Percentiles rank a stretch among this genome's conserved stretches.
Evolutionary conservation across 2,113 vertebrate genomes (phyloP).

Genomic region (Dromiciops gliroides): DNA sequence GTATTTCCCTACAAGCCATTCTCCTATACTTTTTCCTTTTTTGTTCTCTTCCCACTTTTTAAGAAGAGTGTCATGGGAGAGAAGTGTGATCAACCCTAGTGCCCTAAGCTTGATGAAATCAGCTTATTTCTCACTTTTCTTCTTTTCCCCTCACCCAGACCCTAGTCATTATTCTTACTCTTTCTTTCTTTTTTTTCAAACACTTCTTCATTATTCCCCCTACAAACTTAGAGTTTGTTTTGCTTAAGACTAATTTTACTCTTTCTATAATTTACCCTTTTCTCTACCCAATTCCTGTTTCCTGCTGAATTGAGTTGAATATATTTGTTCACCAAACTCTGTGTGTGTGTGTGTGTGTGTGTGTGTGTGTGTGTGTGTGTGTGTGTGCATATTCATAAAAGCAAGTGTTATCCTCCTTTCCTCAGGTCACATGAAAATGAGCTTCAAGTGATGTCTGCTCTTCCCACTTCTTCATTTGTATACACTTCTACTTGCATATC

Average conservation of each 20-base stretch:
- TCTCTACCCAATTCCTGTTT: not conserved
- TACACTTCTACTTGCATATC: not conserved
- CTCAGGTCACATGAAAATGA: not conserved
- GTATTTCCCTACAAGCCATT: not conserved
- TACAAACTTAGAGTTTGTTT: not conserved
- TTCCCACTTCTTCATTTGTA: not conserved
- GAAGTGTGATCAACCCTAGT: not conserved
- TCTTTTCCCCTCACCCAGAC: not conserved
- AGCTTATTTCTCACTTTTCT: not conserved
- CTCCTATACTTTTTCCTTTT: not conserved
- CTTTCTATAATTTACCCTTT: not conserved
- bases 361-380: no score
- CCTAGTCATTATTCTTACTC: not conserved
- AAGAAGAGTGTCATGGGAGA: not conserved
- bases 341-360: no score
- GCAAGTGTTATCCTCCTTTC: not conserved
- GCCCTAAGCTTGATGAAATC: not conserved
- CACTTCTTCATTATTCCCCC: not conserved
- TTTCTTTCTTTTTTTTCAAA: not conserved
- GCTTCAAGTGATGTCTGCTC: not conserved
- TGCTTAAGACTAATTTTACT: not conserved
- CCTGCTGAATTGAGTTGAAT: not conserved
- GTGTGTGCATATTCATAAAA: no score
- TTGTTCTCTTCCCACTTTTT: not conserved
- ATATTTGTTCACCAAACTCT: not conserved